Evolutionary conservation across 2,797 vertebrate species (phyloP), one percentile per base, ranked within the genome.

Genomic region (Euphonia xanthogaster): DNA sequence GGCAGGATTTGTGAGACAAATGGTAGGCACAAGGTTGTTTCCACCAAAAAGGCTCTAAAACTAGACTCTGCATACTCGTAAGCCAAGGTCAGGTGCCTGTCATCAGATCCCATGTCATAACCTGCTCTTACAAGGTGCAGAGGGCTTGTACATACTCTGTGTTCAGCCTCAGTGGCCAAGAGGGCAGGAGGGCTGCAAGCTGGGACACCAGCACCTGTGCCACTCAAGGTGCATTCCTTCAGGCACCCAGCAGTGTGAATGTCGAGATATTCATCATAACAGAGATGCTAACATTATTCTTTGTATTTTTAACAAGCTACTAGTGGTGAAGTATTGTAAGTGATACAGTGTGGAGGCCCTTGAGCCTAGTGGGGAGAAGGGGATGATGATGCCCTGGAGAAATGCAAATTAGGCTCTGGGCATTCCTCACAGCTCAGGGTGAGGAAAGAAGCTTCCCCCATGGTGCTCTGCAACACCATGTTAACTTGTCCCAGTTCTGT

Each of bases 41-140:
- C 54, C 54, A 51, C 37, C 33, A 53, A 18, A 68, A 70, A 33
- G 31, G 19, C 39, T 57, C 3, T 50, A 54, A 57, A 82, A 45
- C 9, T 14, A 45, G 54, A 62, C 47, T 75, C 21, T 62, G 39
- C 35, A 9, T 47, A 23, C 13, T 4, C 1, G 28, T 55, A 57
- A 54, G 31, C 25, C 70, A 45, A 65, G 47, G n/a, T 10, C 61
- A 78, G 35, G 25, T 10, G 90, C 22, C 27, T 42, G 40, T 33
- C 37, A 7, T 35, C 44, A 71, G 45, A 25, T 33, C 42, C 45
- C 2, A 1, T 10, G 3, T 33, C 63, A 27, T 5, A 70, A 48
- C 31, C 40, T 1, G 3, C 54, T 61, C 50, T 14, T 18, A 9
- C 1, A 0, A 3, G 22, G 5, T 51, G 35, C 6, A 3, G 20